phyloP scores from a whole-genome alignment of 2,888 invertebrate genomes.

The Lochmaea capreae region DNA sequence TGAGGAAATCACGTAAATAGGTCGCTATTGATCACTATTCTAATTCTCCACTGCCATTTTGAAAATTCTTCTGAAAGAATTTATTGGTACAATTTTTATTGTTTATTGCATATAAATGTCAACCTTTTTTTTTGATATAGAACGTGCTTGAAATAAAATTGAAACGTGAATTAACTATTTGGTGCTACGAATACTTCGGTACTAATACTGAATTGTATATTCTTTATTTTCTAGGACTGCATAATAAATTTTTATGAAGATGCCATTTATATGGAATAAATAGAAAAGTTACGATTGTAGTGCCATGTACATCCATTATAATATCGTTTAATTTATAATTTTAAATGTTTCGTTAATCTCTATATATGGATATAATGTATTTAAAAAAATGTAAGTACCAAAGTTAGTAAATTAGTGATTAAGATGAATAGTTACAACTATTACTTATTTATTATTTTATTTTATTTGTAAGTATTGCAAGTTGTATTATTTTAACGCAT shows the following conservation, averaged over 20 bases:
- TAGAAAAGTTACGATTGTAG: slow-evolving; percentile 26
- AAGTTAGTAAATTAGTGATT: slow-evolving; percentile 13
- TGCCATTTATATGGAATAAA: slow-evolving; percentile 38
- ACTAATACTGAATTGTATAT: slow-evolving; percentile 8
- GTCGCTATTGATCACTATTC: no score
- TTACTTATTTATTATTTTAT: slow-evolving; percentile 18
- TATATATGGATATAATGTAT: not conserved
- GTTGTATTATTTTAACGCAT: slow-evolving; percentile 24
- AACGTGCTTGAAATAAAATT: not conserved
- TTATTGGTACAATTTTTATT: slow-evolving; percentile 17
- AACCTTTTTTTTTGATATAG: not conserved
- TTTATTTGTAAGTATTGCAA: slow-evolving; percentile 19
- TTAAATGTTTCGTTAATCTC: slow-evolving; percentile 7
- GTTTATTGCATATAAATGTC: slow-evolving; percentile 33
- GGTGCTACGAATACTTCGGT: not conserved
- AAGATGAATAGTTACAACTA: not conserved
- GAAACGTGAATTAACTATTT: not conserved
- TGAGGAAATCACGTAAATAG: no score
- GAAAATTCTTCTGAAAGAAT: not conserved
- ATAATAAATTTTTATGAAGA: slow-evolving; percentile 44
- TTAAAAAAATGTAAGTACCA: slow-evolving; percentile 22
- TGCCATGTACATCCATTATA: slow-evolving; percentile 31
- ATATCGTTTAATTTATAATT: slow-evolving; percentile 27
- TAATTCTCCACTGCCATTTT: no score
- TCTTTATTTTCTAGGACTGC: slow-evolving; percentile 42